These are phyloP conservation scores for Onychomys torridus DNA, from an alignment of 2,797 vertebrate genomes.

Conservation along the genomic window DNA sequence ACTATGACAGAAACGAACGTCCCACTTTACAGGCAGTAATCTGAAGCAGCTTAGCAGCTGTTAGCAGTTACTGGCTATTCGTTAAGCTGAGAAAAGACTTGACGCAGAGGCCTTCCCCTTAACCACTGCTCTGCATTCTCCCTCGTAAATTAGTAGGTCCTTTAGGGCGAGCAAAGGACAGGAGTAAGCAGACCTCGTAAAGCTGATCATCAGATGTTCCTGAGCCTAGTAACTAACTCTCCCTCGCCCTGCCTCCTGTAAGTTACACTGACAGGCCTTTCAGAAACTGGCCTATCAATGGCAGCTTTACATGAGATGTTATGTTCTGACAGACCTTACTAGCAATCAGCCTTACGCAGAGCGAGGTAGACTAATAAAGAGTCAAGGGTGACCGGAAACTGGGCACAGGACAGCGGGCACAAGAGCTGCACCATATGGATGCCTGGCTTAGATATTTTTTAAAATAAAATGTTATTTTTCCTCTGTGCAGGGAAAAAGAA, in stretches of 20 bases:
- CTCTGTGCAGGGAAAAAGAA: neutral
- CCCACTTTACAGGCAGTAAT: neutral
- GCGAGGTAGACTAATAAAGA: neutral
- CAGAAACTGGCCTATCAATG: neutral
- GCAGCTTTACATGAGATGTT: neutral
- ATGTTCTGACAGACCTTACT: neutral
- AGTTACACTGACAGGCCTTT: neutral
- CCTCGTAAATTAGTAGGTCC: neutral
- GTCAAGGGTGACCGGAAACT: neutral
- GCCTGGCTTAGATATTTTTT: neutral
- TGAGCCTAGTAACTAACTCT: neutral
- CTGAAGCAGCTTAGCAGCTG: neutral
- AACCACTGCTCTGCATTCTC: neutral
- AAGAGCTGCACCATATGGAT: conserved; percentile 56
- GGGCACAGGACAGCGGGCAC: neutral
- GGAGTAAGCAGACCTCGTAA: neutral
- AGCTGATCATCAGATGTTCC: neutral
- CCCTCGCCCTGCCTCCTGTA: neutral
- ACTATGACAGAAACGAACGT: neutral
- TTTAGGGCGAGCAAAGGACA: neutral
- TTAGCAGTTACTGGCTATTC: neutral
- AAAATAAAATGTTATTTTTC: neutral
- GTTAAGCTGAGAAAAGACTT: neutral
- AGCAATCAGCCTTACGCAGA: neutral
- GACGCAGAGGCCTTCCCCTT: neutral